Conservation (phyloP, 2,888 invertebrate species). For the Rambutsinella grinnellia region DNA sequence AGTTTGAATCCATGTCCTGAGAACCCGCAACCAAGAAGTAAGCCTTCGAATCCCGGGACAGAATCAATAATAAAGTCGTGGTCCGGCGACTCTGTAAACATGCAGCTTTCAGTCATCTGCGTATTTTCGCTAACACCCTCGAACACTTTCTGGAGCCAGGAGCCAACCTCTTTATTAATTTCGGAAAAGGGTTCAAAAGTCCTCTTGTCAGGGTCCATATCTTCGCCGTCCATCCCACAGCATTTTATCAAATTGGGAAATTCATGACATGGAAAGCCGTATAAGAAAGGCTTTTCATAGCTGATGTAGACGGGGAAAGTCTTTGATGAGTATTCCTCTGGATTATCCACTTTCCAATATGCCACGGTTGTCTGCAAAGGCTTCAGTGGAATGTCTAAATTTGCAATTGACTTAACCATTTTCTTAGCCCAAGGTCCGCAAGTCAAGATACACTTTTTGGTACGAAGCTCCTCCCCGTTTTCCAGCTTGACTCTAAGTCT, state of each 20-base stretch:
- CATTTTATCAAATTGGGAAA: conserved; percentile 51
- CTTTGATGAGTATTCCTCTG: conserved; percentile 38
- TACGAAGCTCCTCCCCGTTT: conserved; percentile 6
- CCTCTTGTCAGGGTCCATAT: conserved; percentile 47
- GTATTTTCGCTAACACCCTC: conserved; percentile 46
- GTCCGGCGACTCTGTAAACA: conserved; percentile 61
- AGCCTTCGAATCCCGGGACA: conserved; percentile 28
- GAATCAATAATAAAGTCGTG: conserved; percentile 59
- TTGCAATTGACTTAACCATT: conserved; percentile 28
- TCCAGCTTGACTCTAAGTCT: background rate
- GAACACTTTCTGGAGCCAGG: conserved; percentile 52
- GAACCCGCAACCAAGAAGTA: conserved; percentile 59
- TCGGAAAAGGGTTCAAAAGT: conserved; percentile 52
- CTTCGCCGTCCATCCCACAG: conserved; percentile 29
- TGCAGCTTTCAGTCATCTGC: conserved; percentile 60
- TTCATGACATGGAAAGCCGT: conserved; percentile 61
- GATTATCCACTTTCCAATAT: conserved; percentile 58
- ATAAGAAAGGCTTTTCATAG: conserved; percentile 48
- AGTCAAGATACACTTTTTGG: conserved; percentile 58
- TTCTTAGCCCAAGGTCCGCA: conserved; percentile 63
- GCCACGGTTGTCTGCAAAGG: conserved; percentile 52
- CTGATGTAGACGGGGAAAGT: conserved; percentile 62
- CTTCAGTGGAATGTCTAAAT: conserved; percentile 48
- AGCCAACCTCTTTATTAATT: conserved; percentile 30
- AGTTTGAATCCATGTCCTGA: conserved; percentile 65